Conservation (phyloP, 1,140 invertebrate genomes). For the Prorops nasuta region DNA sequence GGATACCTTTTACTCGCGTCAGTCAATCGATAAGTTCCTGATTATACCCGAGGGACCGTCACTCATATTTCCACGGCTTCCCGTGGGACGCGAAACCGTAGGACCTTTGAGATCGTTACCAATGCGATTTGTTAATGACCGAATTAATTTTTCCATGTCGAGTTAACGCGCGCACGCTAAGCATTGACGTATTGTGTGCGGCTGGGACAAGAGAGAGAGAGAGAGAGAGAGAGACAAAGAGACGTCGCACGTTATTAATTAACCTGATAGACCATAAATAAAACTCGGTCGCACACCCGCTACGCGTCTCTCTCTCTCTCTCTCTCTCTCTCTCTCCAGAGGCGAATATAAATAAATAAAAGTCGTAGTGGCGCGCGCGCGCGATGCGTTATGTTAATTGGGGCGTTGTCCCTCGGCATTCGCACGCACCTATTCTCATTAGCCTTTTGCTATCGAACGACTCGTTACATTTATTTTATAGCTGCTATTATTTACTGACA, state of each 20-base stretch:
- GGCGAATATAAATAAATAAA: constrained; percentile 58
- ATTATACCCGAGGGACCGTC: constrained; percentile 22
- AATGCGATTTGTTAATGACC: constrained; percentile 41
- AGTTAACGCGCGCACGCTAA: constrained; percentile 22
- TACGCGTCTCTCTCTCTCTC: neutral
- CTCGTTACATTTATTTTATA: constrained; percentile 47
- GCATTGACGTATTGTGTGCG: constrained; percentile 2
- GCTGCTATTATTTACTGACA: constrained; percentile 29
- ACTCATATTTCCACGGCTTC: constrained; percentile 26
- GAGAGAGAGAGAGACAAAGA: constrained; percentile 10
- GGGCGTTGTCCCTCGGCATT: constrained; percentile 53
- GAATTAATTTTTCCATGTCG: constrained; percentile 41
- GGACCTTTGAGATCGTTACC: constrained; percentile 27
- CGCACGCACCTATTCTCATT: constrained; percentile 54
- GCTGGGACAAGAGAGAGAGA: constrained; percentile 13
- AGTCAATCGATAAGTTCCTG: neutral
- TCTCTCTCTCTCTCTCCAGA: constrained; percentile 24
- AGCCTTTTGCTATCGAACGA: constrained; percentile 45
- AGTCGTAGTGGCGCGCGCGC: constrained; percentile 31
- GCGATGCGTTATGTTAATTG: constrained; percentile 57
- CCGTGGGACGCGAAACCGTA: constrained; percentile 17
- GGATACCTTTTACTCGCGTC: too few species aligned
- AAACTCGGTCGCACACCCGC: constrained; percentile 31
- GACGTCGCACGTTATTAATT: constrained; percentile 48
- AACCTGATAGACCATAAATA: constrained; percentile 52